These are phyloP conservation scores for Acanthurus leucopareius DNA, from an alignment of 2,797 vertebrate species.

Conservation along the genomic window DNA sequence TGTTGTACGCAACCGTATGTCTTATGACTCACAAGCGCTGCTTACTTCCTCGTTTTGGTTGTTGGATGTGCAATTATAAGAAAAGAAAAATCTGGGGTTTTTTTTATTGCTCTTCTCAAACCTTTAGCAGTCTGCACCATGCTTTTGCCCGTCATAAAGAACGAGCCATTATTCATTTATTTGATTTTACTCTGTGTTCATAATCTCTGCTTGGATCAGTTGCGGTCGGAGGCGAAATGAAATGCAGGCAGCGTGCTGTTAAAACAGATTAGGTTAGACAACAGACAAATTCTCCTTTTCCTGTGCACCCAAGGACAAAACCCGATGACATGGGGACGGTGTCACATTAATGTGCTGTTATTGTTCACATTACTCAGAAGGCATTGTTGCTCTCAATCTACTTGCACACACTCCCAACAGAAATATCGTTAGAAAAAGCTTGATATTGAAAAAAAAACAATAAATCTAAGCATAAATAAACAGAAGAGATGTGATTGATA, in stretches of 20 bases:
- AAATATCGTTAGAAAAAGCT: neutral
- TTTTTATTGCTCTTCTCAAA: neutral
- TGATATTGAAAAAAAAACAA: too few species aligned
- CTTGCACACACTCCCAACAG: neutral
- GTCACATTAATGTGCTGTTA: conserved; percentile 30
- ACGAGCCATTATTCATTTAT: neutral
- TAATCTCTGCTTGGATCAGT: conserved; percentile 4
- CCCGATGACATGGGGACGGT: conserved; percentile 17
- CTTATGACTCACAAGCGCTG: neutral
- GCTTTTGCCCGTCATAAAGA: neutral
- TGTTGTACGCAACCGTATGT: neutral
- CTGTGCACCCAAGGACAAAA: conserved; percentile 28
- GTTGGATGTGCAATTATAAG: neutral
- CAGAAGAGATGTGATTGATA: neutral
- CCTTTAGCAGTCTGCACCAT: neutral
- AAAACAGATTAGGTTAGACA: conserved; percentile 49
- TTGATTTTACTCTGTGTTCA: conserved; percentile 3
- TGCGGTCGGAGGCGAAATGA: conserved; percentile 14
- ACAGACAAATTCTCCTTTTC: conserved; percentile 43
- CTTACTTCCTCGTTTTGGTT: neutral
- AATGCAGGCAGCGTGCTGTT: neutral
- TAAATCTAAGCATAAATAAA: neutral
- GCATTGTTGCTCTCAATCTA: neutral
- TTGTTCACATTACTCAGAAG: conserved; percentile 4
- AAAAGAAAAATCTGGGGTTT: neutral